phyloP scores from a whole-genome alignment of 2,797 vertebrate species.

The Notolepis coatsorum region DNA sequence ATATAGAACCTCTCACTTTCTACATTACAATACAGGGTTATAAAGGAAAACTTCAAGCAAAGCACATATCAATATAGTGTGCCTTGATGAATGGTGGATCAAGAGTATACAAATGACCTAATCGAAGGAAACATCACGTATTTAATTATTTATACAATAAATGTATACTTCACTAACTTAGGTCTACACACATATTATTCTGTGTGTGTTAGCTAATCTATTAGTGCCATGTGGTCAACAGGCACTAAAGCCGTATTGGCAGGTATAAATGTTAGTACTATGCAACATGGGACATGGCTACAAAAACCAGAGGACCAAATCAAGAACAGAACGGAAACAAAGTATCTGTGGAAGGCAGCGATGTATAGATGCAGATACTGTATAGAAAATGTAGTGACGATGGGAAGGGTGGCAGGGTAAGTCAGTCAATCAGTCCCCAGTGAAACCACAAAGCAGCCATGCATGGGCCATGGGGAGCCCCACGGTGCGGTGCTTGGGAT shows the following conservation, averaged over 20 bases:
- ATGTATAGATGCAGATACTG: slow-evolving; percentile 66
- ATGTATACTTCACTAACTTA: too few species aligned
- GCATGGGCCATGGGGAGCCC: slow-evolving; percentile 80
- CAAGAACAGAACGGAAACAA: slow-evolving; percentile 66
- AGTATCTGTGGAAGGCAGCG: slow-evolving; percentile 62
- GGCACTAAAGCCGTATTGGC: not conserved
- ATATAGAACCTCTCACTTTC: too few species aligned
- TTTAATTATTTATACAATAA: too few species aligned
- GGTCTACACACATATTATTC: too few species aligned
- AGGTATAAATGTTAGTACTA: not conserved
- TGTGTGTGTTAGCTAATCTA: too few species aligned
- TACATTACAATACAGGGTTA: too few species aligned
- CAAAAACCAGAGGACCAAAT: slow-evolving; percentile 53
- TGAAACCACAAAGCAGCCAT: slow-evolving; percentile 88
- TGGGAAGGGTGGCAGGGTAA: slow-evolving; percentile 61
- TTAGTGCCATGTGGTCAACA: not conserved
- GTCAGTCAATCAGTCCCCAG: slow-evolving; percentile 65
- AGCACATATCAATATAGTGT: too few species aligned
- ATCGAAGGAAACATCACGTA: too few species aligned
- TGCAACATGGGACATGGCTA: slow-evolving; percentile 51
- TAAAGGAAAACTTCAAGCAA: too few species aligned
- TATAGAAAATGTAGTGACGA: slow-evolving; percentile 61
- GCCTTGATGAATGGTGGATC: too few species aligned
- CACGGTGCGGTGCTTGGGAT: slow-evolving; percentile 74
- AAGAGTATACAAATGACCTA: too few species aligned